Conservation (phyloP, 2,113 vertebrate genomes). For the Triplophysa siluroides region DNA sequence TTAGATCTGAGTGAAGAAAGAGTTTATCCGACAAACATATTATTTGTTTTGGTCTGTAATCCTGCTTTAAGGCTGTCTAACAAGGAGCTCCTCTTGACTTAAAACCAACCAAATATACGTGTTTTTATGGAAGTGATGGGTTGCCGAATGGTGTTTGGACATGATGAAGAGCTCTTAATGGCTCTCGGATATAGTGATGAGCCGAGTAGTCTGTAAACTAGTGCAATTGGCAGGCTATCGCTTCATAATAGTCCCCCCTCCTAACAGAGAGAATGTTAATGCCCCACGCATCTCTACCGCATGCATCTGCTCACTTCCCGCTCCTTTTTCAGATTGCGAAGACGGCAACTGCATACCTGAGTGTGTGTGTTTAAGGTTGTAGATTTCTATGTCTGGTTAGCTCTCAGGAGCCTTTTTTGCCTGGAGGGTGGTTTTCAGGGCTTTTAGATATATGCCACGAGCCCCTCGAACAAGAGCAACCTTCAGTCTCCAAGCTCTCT, state of each 20-base stretch:
- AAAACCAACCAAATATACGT: constrained; percentile 21
- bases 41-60: constrained; percentile 44
- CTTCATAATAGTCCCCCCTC: neutral
- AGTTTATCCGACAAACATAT: constrained; percentile 45
- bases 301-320: constrained; percentile 19
- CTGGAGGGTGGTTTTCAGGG: constrained; percentile 1
- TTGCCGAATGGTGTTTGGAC: neutral
- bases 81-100: constrained; percentile 33
- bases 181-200: constrained; percentile 10
- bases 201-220: neutral
- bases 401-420: neutral
- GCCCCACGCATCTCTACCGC: neutral
- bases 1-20: constrained; percentile 48
- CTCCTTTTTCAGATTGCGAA: constrained; percentile 1
- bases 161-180: constrained; percentile 33
- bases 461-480: constrained; percentile 10
- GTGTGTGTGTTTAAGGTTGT: neutral
- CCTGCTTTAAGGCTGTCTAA: constrained; percentile 41
- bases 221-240: constrained; percentile 19
- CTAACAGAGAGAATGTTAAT: constrained; percentile 18
- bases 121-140: constrained; percentile 16
- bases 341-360: neutral
- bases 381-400: neutral
- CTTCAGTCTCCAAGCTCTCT: neutral
- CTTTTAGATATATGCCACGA: constrained; percentile 7